A percentile compares a stretch with the other conserved stretches of the same genome.
These are phyloP conservation scores for Fistularia commersonii DNA, from an alignment of 2,797 vertebrate species.

Conservation along the genomic window DNA sequence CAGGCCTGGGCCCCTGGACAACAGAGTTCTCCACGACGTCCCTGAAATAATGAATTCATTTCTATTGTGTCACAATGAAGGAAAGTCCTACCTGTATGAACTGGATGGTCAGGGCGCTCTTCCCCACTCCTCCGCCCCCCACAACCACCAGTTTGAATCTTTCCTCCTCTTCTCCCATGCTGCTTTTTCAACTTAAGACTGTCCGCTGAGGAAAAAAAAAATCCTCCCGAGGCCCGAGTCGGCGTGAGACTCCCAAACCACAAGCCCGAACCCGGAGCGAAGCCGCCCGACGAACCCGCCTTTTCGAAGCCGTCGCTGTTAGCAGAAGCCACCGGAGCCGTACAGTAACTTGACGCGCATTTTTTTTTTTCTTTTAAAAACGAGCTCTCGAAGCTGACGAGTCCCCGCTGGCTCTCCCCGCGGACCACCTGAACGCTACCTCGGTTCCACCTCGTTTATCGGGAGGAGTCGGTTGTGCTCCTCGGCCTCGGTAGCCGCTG, in stretches of 20 bases:
- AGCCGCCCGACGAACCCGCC: too few relatives aligned
- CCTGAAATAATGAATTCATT: too few relatives aligned
- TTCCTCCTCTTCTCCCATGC: slow-evolving; percentile 77
- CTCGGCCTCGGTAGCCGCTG: slow-evolving; percentile 23
- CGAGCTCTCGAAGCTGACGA: too few relatives aligned
- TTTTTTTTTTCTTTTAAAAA: too few relatives aligned
- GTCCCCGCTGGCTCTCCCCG: too few relatives aligned
- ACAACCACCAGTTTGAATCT: slow-evolving; percentile 89
- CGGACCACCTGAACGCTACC: too few relatives aligned
- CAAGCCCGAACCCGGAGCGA: neutral
- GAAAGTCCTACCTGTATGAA: slow-evolving; percentile 81
- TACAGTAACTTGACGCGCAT: slow-evolving; percentile 18
- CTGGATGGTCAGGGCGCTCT: slow-evolving; percentile 89
- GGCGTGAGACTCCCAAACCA: neutral
- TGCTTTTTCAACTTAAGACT: slow-evolving; percentile 4
- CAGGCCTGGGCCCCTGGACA: too few relatives aligned
- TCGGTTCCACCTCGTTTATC: neutral
- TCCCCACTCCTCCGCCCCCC: slow-evolving; percentile 89
- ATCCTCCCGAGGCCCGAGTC: too few relatives aligned
- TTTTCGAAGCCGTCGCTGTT: too few relatives aligned
- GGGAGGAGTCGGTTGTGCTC: neutral
- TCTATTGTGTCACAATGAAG: too few relatives aligned
- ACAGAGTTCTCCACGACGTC: too few relatives aligned
- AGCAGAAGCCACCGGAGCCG: neutral
- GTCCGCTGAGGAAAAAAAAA: neutral